Base-by-base conservation (phyloP, 2,888 invertebrate species). In the Tribolium freemani region DNA sequence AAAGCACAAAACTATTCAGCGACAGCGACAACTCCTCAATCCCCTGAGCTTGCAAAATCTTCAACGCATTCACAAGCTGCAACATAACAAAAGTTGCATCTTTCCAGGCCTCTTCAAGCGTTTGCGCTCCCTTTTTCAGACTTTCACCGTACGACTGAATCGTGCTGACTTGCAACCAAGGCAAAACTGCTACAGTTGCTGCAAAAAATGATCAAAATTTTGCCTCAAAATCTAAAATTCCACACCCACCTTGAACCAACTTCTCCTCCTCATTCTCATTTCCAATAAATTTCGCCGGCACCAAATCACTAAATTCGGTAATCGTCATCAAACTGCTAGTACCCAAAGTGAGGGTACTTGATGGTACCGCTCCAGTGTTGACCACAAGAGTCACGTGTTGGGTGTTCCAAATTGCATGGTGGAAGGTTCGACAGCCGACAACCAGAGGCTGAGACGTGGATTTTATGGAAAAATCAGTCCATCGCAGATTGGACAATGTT, bases 1-100 rank as follows among this genome's bases (percentile, higher is more conserved):
- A 89, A 4, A 94, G 88, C 6, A 94, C 90, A 78, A 95, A 93
- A 76, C 93, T 93, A 31, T 91, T 91, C 70, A 94, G 85, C 74
- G 91, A 90, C 54, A 91, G 88, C 0, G 93, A 90, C 38, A 94
- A 89, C 79, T 95, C 95, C 82, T 96, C 95, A 20, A 94, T 92
- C 1, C 95, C 95, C 77, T 94, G 91, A 0, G 94, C 93, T 85
- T 96, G 95, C 20, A 96, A 88, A 81, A 92, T 93, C 84, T 95
- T 95, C 77, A 96, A 87, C 0, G 93, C 94, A 77, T 94, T 94
- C 21, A 95, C 92, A 72, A 95, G 87, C 81, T 96, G 96, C 64
- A 95, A 88, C 87, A 95, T 90, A 76, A 95, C 90, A 83, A 96
- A 94, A 74, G 92, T 92, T 48, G 93, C 91, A 77, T 94, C 94